Evolutionary conservation across 2,113 vertebrate genomes (phyloP), one percentile per base, ranked within the genome.

Genomic region (Sinocyclocheilus anophthalmus): DNA sequence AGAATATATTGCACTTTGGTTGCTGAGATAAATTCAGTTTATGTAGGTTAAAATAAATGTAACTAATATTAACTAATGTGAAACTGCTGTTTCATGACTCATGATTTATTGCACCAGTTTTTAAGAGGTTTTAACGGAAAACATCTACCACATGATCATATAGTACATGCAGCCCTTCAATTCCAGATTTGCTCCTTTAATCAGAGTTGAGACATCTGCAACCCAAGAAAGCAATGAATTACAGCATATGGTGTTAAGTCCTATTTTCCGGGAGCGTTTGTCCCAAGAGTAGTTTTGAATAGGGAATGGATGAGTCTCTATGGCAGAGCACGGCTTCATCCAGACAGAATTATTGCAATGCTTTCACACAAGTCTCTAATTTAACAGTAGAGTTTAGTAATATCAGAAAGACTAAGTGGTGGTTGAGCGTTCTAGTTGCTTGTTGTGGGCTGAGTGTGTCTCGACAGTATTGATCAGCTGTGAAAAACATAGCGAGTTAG

Each of bases 261-360:
- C 42, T 30, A 30, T 84, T 81, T 42, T 42, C 42, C 8, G 7
- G 42, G 42, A 87, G 72, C n/a, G 2, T 63, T 82, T 80, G 26
- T 61, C 82, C 26, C 82, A 33, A 57, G 76, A 80, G 63, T 73
- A 67, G 86, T 72, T 57, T 48, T 73, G 45, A 26, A 61, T 72
- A 6, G 76, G 78, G 83, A 87, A 85, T 82, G 57, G 45, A 87
- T 85, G 72, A 75, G 37, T 87, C 72, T 88, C 85, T 63, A 42
- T 42, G 42, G 42, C 42, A 42, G 42, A 42, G 42, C 42, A 42
- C 42, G 7, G 42, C 55, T 88, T 73, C 53, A 50, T 55, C 33
- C 83, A 84, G 75, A 80, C 72, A 65, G 75, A 81, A 84, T 84
- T 70, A 84, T 84, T 70, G 37, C 72, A 14, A n/a, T 55, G 33